These are phyloP conservation scores for Embidobia sp. DNA, from an alignment of 2,888 invertebrate genomes.

Conservation along the genomic window DNA sequence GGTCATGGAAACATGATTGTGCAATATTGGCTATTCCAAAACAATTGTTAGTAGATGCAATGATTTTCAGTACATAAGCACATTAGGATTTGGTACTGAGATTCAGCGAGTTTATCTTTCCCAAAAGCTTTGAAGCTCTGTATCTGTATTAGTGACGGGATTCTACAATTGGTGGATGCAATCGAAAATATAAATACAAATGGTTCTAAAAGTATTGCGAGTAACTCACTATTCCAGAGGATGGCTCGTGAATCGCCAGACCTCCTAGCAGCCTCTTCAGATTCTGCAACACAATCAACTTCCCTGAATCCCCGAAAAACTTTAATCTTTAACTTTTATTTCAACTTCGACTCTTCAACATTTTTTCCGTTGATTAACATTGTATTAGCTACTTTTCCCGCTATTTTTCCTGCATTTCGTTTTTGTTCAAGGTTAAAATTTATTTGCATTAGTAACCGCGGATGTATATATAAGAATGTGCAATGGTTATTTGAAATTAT, in stretches of 20 bases:
- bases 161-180: constrained; percentile 54
- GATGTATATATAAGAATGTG: too few relatives aligned
- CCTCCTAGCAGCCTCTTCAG: constrained; percentile 91
- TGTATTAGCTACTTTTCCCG: too few relatives aligned
- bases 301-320: constrained; percentile 69
- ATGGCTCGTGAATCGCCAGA: constrained; percentile 90
- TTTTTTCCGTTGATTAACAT: too few relatives aligned
- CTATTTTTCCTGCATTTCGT: too few relatives aligned
- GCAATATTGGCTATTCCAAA: constrained; percentile 30
- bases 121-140: constrained; percentile 50
- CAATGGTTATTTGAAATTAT: too few relatives aligned
- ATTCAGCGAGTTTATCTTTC: constrained; percentile 28
- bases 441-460: too few relatives aligned
- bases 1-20: constrained; percentile 11
- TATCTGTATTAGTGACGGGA: constrained; percentile 38
- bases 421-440: too few relatives aligned
- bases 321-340: too few relatives aligned
- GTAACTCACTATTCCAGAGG: constrained; percentile 91
- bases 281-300: constrained; percentile 83
- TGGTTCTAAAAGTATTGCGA: constrained; percentile 46
- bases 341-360: too few relatives aligned
- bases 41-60: constrained; percentile 50
- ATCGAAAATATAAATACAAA: constrained; percentile 45
- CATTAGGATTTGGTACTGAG: constrained; percentile 19
- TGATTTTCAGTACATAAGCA: constrained; percentile 33